A percentile compares a stretch with the other conserved stretches of the same genome.
Conservation (phyloP, 2,113 vertebrate species). For the Vicugna pacos region DNA sequence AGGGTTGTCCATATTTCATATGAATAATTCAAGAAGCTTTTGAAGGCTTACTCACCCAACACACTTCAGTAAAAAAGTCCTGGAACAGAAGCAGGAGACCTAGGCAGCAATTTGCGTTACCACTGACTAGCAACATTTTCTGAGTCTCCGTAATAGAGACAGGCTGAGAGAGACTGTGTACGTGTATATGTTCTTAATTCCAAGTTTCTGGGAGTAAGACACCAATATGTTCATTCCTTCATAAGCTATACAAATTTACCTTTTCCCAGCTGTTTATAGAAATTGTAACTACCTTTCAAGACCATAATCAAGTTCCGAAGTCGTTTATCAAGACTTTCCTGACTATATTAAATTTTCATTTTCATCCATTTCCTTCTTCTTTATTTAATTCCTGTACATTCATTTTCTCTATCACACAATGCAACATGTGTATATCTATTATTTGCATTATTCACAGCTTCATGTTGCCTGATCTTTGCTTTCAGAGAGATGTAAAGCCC, state of each 20-base stretch:
- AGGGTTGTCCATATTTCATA: conserved; percentile 47
- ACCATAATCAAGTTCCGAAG: neutral
- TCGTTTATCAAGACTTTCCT: neutral
- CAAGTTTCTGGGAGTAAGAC: neutral
- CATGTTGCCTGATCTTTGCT: neutral
- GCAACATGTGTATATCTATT: neutral
- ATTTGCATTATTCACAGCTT: neutral
- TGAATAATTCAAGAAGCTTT: conserved; percentile 68
- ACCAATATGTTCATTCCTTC: neutral
- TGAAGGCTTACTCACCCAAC: conserved; percentile 12
- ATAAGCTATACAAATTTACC: neutral
- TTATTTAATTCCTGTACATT: neutral
- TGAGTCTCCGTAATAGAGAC: neutral
- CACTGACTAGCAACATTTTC: neutral
- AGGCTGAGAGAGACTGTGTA: too few species aligned
- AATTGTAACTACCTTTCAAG: neutral
- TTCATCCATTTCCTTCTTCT: neutral
- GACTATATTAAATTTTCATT: neutral
- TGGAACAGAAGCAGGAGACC: neutral
- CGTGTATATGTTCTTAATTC: neutral
- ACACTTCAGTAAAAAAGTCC: neutral
- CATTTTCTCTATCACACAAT: neutral
- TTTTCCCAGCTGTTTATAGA: neutral
- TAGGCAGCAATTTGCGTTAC: neutral
- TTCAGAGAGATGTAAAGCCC: neutral